These are phyloP conservation scores for Hyperoplus lanceolatus DNA, from an alignment of 2,797 vertebrate species.

Conservation along the genomic window DNA sequence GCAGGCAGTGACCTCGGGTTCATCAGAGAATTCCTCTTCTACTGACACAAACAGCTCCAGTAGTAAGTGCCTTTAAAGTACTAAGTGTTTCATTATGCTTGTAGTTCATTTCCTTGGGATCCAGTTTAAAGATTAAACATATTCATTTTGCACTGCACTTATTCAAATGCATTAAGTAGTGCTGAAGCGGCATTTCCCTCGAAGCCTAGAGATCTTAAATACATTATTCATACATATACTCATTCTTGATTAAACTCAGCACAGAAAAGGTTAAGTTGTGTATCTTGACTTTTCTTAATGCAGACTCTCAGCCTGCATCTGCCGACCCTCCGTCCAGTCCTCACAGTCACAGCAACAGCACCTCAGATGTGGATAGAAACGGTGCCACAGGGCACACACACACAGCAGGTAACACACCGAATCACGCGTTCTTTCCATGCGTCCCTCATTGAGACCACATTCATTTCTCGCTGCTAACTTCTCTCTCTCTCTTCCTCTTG, in stretches of 20 bases:
- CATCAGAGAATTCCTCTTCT: constrained; percentile 51
- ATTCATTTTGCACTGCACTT: constrained; percentile 4
- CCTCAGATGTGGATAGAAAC: constrained; percentile 54
- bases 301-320: constrained; percentile 54
- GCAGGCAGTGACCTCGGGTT: constrained; percentile 27
- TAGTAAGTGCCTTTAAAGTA: constrained; percentile 43
- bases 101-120: background rate
- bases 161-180: constrained; percentile 17
- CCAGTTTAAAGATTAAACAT: background rate
- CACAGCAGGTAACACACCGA: constrained; percentile 53
- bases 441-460: background rate
- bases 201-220: background rate
- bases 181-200: background rate
- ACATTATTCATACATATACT: background rate
- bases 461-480: background rate
- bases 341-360: constrained; percentile 37
- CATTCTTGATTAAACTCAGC: background rate
- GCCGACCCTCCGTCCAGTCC: constrained; percentile 48
- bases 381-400: constrained; percentile 26
- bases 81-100: too few species aligned
- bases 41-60: constrained; percentile 50
- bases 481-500: background rate
- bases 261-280: background rate
- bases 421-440: background rate
- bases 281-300: constrained; percentile 11